A percentile compares a stretch with the other conserved stretches of the same genome.
These are phyloP conservation scores for Lethenteron reissneri DNA, from an alignment of 2,113 vertebrate species.

Conservation along the genomic window DNA sequence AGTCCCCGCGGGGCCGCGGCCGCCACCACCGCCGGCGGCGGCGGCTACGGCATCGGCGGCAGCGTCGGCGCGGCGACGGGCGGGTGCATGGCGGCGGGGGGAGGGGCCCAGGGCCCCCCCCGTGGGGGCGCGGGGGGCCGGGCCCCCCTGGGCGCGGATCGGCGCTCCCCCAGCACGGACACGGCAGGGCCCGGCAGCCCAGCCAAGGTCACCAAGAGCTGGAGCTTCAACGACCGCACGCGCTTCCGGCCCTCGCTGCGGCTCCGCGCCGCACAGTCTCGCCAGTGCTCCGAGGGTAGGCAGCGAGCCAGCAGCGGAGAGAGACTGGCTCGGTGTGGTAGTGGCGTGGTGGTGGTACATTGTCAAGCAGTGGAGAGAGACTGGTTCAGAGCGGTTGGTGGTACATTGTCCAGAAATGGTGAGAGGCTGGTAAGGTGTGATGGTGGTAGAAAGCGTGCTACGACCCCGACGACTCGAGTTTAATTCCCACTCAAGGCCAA, in stretches of 20 bases:
- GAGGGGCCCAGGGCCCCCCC: conserved; percentile 14
- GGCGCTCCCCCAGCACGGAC: conserved; percentile 43
- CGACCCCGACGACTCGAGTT: too few species aligned
- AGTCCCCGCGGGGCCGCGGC: background rate
- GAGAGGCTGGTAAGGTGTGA: too few species aligned
- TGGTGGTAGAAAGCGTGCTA: too few species aligned
- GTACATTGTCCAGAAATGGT: too few species aligned
- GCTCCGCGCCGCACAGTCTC: conserved; percentile 26
- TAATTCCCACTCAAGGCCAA: too few species aligned
- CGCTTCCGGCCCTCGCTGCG: conserved; percentile 71
- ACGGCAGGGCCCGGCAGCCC: conserved; percentile 44
- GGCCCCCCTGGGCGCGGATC: conserved; percentile 18
- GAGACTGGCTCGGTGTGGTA: conserved; percentile 18
- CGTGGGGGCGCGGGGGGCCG: conserved; percentile 27
- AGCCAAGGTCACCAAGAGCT: conserved; percentile 86
- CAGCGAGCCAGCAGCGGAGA: conserved; percentile 34
- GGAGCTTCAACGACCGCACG: conserved; percentile 92
- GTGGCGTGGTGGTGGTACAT: conserved; percentile 15
- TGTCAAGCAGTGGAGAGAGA: conserved; percentile 27
- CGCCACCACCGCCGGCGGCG: background rate
- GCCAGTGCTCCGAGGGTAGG: conserved; percentile 14
- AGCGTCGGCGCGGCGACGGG: too few species aligned
- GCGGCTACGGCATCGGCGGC: too few species aligned
- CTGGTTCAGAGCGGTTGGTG: too few species aligned
- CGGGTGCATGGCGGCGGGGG: background rate